These are phyloP conservation scores for Menidia beryllina DNA, from an alignment of 2,113 vertebrate species.

Conservation along the genomic window DNA sequence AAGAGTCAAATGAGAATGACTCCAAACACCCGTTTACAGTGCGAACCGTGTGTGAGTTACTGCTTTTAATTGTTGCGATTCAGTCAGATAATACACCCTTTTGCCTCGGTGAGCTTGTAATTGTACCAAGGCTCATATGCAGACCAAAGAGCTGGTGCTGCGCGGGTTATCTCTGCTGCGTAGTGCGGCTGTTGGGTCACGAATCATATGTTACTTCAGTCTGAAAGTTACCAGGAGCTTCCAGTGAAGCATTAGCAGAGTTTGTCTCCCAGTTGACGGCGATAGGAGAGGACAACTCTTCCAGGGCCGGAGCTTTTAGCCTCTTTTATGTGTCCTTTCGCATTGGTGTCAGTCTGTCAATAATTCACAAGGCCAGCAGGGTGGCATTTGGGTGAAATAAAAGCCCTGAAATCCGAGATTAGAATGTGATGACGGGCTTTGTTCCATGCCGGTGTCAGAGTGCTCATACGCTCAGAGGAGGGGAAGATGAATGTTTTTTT, in stretches of 20 bases:
- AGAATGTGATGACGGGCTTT: slow-evolving; percentile 80
- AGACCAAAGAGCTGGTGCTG: slow-evolving; percentile 67
- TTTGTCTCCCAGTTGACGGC: slow-evolving; percentile 64
- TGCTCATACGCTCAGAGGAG: slow-evolving; percentile 71
- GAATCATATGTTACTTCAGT: slow-evolving; percentile 52
- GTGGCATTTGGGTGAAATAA: slow-evolving; percentile 80
- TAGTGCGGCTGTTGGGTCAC: slow-evolving; percentile 57
- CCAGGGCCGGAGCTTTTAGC: slow-evolving; percentile 74
- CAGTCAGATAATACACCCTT: slow-evolving; percentile 58
- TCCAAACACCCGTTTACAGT: slow-evolving; percentile 33
- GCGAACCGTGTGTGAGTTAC: slow-evolving; percentile 28
- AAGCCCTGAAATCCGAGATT: slow-evolving; percentile 82
- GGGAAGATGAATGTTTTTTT: slow-evolving; percentile 73
- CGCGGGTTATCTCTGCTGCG: slow-evolving; percentile 27
- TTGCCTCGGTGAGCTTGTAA: slow-evolving; percentile 39
- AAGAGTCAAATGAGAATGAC: slow-evolving; percentile 47
- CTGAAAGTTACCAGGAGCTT: slow-evolving; percentile 56
- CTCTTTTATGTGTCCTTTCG: slow-evolving; percentile 80
- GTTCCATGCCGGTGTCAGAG: slow-evolving; percentile 73
- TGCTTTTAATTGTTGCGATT: slow-evolving; percentile 56
- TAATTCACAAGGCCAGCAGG: slow-evolving; percentile 82
- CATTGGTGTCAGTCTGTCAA: slow-evolving; percentile 82
- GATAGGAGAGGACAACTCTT: slow-evolving; percentile 76
- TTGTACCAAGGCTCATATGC: slow-evolving; percentile 18
- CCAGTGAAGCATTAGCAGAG: slow-evolving; percentile 60